Percentiles rank a stretch among this genome's conserved stretches.
Evolutionary conservation across 1,140 invertebrate species (phyloP).

Genomic region (Anagrus nilaparvatae): DNA sequence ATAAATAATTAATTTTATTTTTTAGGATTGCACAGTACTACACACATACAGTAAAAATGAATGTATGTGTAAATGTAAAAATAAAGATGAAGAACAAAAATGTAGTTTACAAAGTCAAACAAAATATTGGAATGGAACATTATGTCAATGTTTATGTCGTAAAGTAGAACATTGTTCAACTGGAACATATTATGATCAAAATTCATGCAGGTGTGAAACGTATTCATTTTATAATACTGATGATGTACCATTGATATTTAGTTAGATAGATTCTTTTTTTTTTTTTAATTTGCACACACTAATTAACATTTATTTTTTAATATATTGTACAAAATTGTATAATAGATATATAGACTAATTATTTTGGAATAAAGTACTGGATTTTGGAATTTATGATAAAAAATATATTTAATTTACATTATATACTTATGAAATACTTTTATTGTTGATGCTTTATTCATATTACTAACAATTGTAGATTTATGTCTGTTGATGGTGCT

Average conservation of each 20-base stretch:
- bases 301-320: too few relatives aligned
- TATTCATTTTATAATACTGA: too few relatives aligned
- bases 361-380: too few relatives aligned
- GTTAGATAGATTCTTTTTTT: too few relatives aligned
- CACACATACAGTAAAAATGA: slow-evolving; percentile 36
- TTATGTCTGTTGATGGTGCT: too few relatives aligned
- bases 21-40: slow-evolving; percentile 35
- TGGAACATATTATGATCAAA: slow-evolving; percentile 47
- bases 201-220: slow-evolving; percentile 47
- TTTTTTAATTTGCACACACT: too few relatives aligned
- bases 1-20: background rate
- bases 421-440: background rate
- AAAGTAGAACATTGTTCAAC: slow-evolving; percentile 46
- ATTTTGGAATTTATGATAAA: too few relatives aligned
- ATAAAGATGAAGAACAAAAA: slow-evolving; percentile 34
- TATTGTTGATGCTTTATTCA: background rate
- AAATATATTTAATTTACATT: too few relatives aligned
- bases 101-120: slow-evolving; percentile 30
- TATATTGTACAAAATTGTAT: too few relatives aligned
- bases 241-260: too few relatives aligned
- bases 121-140: slow-evolving; percentile 50
- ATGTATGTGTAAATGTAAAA: slow-evolving; percentile 41
- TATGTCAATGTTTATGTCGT: slow-evolving; percentile 50
- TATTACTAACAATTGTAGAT: too few relatives aligned
- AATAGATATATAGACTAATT: too few relatives aligned